Conservation (phyloP, 1,140 invertebrate genomes). For the Caenorhabditis latens region DNA sequence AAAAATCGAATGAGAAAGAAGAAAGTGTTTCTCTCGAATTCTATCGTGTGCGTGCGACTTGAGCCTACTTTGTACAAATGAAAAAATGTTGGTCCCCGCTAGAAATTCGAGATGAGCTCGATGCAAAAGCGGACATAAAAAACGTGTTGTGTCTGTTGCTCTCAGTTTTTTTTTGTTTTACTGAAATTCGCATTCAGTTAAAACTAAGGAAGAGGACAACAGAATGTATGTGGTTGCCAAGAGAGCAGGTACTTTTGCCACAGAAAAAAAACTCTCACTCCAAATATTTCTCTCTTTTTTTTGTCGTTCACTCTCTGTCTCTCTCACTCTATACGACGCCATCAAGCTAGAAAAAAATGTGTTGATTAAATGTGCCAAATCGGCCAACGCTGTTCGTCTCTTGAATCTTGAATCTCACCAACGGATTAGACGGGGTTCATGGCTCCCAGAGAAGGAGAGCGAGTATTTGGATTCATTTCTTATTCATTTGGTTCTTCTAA, state of each 20-base stretch:
- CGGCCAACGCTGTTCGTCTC: neutral
- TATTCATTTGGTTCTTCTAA: neutral
- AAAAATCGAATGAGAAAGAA: neutral
- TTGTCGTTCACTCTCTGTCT: neutral
- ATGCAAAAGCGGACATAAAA: slow-evolving; percentile 46
- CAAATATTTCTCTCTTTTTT: neutral
- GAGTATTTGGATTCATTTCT: neutral
- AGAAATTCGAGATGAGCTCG: slow-evolving; percentile 46
- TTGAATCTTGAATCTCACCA: neutral
- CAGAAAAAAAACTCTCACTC: neutral
- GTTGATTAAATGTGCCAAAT: slow-evolving; percentile 50
- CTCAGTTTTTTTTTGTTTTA: neutral
- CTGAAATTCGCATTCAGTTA: neutral
- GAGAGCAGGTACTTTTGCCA: neutral
- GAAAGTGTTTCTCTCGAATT: slow-evolving; percentile 19
- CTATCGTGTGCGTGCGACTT: neutral
- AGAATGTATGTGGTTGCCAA: neutral
- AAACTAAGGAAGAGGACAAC: neutral
- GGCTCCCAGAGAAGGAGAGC: neutral
- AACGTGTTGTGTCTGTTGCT: neutral
- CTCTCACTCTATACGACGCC: neutral
- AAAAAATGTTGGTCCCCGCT: slow-evolving; percentile 4
- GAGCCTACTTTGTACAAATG: slow-evolving; percentile 34
- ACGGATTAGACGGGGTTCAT: neutral
- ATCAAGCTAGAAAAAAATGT: neutral